These are phyloP conservation scores for Callopanchax toddi DNA, from an alignment of 2,113 vertebrate genomes.

Conservation along the genomic window DNA sequence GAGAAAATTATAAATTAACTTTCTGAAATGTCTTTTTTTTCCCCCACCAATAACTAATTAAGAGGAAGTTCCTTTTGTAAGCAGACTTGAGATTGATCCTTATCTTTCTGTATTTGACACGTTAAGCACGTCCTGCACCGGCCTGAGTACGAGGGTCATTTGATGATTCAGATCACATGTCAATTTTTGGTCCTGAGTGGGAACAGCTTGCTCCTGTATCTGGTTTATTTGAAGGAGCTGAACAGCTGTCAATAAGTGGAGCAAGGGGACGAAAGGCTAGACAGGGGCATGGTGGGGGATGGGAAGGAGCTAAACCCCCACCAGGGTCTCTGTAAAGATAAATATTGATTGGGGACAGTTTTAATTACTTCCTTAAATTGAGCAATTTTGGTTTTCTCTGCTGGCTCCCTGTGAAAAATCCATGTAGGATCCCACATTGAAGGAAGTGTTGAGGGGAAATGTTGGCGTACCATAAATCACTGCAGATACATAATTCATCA, in stretches of 20 bases:
- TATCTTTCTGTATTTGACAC: conserved; percentile 16
- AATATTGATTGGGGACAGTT: conserved; percentile 84
- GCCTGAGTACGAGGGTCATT: conserved; percentile 23
- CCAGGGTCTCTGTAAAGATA: conserved; percentile 73
- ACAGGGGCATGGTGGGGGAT: conserved; percentile 43
- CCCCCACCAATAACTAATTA: conserved; percentile 15
- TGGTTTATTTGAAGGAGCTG: conserved; percentile 60
- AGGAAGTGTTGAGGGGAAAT: conserved; percentile 65
- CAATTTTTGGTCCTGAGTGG: conserved; percentile 60
- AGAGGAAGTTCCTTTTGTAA: conserved; percentile 3
- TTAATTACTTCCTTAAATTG: conserved; percentile 87
- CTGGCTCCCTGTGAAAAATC: conserved; percentile 72
- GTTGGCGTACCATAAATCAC: conserved; percentile 83
- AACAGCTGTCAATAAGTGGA: conserved; percentile 73
- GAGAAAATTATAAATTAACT: conserved; percentile 10
- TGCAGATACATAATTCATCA: conserved; percentile 85
- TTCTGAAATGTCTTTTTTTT: conserved; percentile 34
- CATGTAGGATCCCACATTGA: conserved; percentile 66
- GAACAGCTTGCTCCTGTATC: conserved; percentile 68
- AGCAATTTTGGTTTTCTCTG: conserved; percentile 83
- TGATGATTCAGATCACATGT: conserved; percentile 63
- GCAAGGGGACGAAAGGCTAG: conserved; percentile 46
- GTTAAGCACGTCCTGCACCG: conserved; percentile 19
- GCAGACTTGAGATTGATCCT: conserved; percentile 9
- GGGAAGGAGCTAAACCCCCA: conserved; percentile 64